Conservation (phyloP, 1,140 invertebrate genomes). For the Ectropis grisescens region DNA sequence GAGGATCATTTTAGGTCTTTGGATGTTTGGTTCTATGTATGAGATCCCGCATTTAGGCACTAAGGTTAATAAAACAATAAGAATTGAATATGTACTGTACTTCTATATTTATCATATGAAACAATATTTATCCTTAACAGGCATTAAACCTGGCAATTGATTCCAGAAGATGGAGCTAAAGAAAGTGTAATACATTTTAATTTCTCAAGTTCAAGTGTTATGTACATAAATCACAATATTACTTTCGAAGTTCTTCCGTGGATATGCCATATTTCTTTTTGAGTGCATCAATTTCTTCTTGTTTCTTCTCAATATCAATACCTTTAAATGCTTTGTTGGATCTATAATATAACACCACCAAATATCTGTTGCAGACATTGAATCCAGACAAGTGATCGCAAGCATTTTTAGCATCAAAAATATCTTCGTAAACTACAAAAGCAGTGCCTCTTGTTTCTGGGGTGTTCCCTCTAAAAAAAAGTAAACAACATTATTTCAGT, state of each 20-base stretch:
- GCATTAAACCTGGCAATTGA: too few relatives aligned
- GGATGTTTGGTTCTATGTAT: too few relatives aligned
- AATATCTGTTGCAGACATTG: constrained; percentile 98
- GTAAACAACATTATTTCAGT: constrained; percentile 1
- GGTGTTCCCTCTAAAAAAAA: constrained; percentile 89
- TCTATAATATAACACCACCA: constrained; percentile 98
- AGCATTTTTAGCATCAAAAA: constrained; percentile 99
- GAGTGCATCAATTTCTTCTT: constrained; percentile 96
- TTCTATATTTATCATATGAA: too few relatives aligned
- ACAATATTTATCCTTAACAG: too few relatives aligned
- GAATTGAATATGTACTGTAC: too few relatives aligned
- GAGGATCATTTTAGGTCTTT: too few relatives aligned
- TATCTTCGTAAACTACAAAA: constrained; percentile 99
- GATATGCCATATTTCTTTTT: constrained; percentile 92
- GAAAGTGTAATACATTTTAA: too few relatives aligned
- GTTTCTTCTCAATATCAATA: constrained; percentile 96
- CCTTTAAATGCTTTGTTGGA: constrained; percentile 96
- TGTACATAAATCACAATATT: too few relatives aligned
- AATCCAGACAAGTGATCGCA: constrained; percentile 99
- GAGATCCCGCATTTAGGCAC: too few relatives aligned
- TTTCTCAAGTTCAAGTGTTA: too few relatives aligned
- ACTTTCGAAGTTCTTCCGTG: constrained; percentile 64
- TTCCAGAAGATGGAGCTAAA: too few relatives aligned
- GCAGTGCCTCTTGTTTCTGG: constrained; percentile 98
- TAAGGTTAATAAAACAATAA: too few relatives aligned